Percentiles rank a stretch among this genome's conserved stretches.
Conservation (phyloP, 30 jellyfish, hydroid and myxozoan genomes). For the Aurelia sp. region DNA sequence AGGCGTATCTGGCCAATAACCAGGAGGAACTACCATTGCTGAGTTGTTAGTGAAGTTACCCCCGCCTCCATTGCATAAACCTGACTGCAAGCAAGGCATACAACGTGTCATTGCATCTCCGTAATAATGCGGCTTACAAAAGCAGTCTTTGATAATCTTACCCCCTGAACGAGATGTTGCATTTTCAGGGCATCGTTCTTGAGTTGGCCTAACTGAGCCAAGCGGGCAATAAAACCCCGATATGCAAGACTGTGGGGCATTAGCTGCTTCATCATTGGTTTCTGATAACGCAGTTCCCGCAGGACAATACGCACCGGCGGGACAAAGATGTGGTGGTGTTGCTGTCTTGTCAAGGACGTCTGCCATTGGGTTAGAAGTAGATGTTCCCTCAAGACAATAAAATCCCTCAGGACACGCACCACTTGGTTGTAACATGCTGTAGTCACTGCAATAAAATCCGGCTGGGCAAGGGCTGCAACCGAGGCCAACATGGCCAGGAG, state of each 20-base stretch:
- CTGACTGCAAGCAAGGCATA: constrained; percentile 87
- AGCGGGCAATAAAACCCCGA: constrained; percentile 97
- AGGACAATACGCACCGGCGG: constrained; percentile 99
- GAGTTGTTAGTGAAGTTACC: constrained; percentile 76
- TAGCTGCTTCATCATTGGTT: constrained; percentile 93
- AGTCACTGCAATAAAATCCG: constrained; percentile 98
- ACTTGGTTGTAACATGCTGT: constrained; percentile 99
- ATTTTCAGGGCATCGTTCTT: constrained; percentile 94
- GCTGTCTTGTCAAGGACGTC: constrained; percentile 98
- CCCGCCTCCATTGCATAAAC: constrained; percentile 86
- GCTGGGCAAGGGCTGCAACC: constrained; percentile 99
- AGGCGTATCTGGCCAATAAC: constrained; percentile 99
- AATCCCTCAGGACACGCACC: constrained; percentile 99
- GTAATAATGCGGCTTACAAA: constrained; percentile 81
- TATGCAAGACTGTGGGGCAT: constrained; percentile 98
- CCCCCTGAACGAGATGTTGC: constrained; percentile 94
- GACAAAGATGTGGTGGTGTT: constrained; percentile 98
- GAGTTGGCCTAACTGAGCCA: constrained; percentile 99
- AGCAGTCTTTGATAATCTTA: constrained; percentile 84
- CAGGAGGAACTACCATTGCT: constrained; percentile 90
- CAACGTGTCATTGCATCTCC: constrained; percentile 93
- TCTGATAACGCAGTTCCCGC: constrained; percentile 98
- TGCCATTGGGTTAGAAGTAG: constrained; percentile 98
- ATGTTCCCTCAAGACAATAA: constrained; percentile 96
- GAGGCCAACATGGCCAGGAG: constrained; percentile 99